Evolutionary conservation across 2,888 invertebrate genomes (phyloP).

Genomic region (Sinhomidia bicolor): DNA sequence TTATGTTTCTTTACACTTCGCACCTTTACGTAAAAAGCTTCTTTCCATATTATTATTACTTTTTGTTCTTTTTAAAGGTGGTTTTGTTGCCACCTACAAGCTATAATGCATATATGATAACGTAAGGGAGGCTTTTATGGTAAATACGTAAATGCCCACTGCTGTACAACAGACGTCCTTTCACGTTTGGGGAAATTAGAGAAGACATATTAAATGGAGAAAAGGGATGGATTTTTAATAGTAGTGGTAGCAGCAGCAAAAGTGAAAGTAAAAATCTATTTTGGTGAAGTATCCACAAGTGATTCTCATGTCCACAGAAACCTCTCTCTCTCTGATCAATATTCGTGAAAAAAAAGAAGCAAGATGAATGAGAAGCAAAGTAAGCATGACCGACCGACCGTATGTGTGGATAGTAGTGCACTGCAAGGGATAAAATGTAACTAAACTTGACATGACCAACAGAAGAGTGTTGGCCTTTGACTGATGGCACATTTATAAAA

Average conservation of each 20-base stretch:
- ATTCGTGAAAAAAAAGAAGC: constrained; percentile 24
- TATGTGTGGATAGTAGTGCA: background rate
- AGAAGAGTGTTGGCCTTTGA: constrained; percentile 54
- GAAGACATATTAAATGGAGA: background rate
- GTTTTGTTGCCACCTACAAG: too few species aligned
- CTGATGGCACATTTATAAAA: constrained; percentile 55
- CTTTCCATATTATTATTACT: background rate
- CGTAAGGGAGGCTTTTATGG: background rate
- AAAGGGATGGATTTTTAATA: background rate
- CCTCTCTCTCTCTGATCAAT: background rate
- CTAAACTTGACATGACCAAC: constrained; percentile 48
- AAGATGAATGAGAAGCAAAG: background rate
- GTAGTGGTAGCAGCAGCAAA: too few species aligned
- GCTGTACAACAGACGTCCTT: background rate
- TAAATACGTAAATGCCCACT: background rate
- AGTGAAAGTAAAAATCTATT: background rate
- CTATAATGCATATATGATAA: too few species aligned
- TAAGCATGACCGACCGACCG: too few species aligned
- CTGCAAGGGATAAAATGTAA: constrained; percentile 1
- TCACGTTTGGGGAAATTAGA: constrained; percentile 13
- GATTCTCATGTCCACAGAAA: background rate
- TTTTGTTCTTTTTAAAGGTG: background rate
- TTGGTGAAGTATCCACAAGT: constrained; percentile 10
- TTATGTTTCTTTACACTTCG: background rate
- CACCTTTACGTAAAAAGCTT: background rate